These are phyloP conservation scores for Castor canadensis DNA, from an alignment of 2,113 vertebrate species.

Conservation along the genomic window DNA sequence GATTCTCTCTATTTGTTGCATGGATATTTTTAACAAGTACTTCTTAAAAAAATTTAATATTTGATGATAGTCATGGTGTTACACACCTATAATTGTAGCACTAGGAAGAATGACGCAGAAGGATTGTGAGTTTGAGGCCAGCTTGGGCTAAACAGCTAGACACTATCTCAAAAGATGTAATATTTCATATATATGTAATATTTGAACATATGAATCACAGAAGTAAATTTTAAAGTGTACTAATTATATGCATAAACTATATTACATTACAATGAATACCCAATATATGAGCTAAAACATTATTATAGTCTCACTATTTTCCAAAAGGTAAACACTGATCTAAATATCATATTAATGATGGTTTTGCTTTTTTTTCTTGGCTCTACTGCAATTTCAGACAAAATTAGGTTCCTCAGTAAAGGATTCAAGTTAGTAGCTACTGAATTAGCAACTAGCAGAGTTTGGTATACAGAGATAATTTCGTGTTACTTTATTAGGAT, in stretches of 20 bases:
- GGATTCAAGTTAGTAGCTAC: background rate
- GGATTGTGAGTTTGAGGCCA: too few relatives aligned
- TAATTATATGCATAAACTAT: background rate
- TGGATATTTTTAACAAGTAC: background rate
- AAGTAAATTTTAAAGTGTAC: background rate
- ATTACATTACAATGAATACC: background rate
- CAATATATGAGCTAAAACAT: background rate
- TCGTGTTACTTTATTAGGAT: background rate
- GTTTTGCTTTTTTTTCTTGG: background rate
- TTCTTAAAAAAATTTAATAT: background rate
- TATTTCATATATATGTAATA: background rate
- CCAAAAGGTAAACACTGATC: background rate
- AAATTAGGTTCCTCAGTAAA: background rate
- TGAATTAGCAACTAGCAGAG: background rate
- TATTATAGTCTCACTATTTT: background rate
- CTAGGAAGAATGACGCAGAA: too few relatives aligned
- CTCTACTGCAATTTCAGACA: background rate
- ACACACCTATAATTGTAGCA: too few relatives aligned
- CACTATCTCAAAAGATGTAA: too few relatives aligned
- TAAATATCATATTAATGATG: background rate
- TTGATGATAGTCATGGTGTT: too few relatives aligned
- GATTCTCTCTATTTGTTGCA: background rate
- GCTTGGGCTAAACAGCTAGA: too few relatives aligned
- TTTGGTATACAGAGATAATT: background rate
- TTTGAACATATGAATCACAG: background rate